A percentile compares a stretch with the other conserved stretches of the same genome.
Evolutionary conservation across 2,888 invertebrate genomes (phyloP).

Genomic region (Beris morrisii): DNA sequence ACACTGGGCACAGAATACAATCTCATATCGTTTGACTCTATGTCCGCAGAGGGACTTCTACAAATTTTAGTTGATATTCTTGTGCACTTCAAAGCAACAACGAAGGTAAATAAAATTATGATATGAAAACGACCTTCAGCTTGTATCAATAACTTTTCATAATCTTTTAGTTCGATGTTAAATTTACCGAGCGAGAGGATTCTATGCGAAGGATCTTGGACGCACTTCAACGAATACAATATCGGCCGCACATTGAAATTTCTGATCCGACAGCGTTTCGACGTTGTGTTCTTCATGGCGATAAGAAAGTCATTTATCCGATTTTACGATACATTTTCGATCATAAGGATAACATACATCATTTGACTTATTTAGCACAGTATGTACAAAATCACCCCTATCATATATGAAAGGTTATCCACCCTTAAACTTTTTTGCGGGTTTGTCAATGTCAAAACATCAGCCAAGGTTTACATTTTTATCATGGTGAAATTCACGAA

Average conservation of each 20-base stretch:
- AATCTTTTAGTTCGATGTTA: conserved; percentile 63
- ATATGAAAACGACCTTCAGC: neutral
- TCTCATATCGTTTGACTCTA: conserved; percentile 81
- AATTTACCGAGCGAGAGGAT: conserved; percentile 74
- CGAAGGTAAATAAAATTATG: conserved; percentile 57
- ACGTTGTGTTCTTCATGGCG: conserved; percentile 63
- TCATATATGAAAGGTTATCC: too few relatives aligned
- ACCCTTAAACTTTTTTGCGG: too few relatives aligned
- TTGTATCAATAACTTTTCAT: conserved; percentile 10
- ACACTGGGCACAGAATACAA: conserved; percentile 74
- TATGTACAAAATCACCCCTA: conserved; percentile 46
- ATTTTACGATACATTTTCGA: conserved; percentile 79
- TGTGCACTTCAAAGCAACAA: conserved; percentile 68
- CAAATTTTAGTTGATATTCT: conserved; percentile 79
- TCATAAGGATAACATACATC: conserved; percentile 72
- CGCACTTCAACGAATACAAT: conserved; percentile 75
- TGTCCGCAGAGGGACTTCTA: conserved; percentile 72
- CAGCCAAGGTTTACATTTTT: too few relatives aligned
- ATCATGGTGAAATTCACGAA: too few relatives aligned
- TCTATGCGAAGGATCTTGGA: conserved; percentile 73
- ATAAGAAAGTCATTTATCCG: conserved; percentile 73
- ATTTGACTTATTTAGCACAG: conserved; percentile 82
- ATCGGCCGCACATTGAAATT: conserved; percentile 62
- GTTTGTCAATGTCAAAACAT: too few relatives aligned
- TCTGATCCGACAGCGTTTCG: conserved; percentile 56